A percentile compares a stretch with the other conserved stretches of the same genome.
These are phyloP conservation scores for Aromia moschata DNA, from an alignment of 2,888 invertebrate genomes.

Conservation along the genomic window DNA sequence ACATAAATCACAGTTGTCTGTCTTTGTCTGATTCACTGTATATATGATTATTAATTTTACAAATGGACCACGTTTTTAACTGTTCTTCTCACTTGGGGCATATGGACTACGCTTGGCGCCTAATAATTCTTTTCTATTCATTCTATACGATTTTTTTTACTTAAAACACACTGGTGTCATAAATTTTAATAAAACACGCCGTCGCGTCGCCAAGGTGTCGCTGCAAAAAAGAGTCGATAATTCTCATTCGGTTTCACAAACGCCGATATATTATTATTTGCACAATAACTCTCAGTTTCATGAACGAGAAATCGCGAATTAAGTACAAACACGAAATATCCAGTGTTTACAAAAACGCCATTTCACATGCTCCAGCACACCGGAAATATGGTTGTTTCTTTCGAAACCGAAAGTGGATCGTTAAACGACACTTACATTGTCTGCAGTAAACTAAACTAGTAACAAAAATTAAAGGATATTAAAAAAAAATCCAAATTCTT, in stretches of 20 bases:
- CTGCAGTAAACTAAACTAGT: conserved; percentile 19
- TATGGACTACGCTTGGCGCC: too few species aligned
- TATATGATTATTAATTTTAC: too few species aligned
- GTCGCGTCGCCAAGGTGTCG: neutral
- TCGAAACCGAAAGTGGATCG: conserved; percentile 23
- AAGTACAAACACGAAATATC: conserved; percentile 18
- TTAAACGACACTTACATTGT: conserved; percentile 19
- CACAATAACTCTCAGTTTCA: conserved; percentile 22
- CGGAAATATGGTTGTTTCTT: conserved; percentile 21
- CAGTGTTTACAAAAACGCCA: conserved; percentile 17
- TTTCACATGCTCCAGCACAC: conserved; percentile 24
- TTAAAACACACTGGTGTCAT: neutral
- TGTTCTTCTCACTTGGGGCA: too few species aligned
- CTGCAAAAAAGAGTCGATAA: neutral
- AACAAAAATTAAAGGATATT: too few species aligned
- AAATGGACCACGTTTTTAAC: too few species aligned
- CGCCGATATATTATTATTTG: neutral
- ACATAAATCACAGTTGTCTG: too few species aligned
- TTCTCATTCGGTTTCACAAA: neutral
- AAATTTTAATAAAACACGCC: neutral
- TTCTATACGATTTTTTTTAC: neutral
- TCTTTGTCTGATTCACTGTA: too few species aligned
- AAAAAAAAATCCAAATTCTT: too few species aligned
- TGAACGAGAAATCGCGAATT: conserved; percentile 21
- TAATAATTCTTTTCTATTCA: too few species aligned